A percentile compares a stretch with the other conserved stretches of the same genome.
These are phyloP conservation scores for Glyphotaelius pellucidus DNA, from an alignment of 2,888 invertebrate genomes.

Conservation along the genomic window DNA sequence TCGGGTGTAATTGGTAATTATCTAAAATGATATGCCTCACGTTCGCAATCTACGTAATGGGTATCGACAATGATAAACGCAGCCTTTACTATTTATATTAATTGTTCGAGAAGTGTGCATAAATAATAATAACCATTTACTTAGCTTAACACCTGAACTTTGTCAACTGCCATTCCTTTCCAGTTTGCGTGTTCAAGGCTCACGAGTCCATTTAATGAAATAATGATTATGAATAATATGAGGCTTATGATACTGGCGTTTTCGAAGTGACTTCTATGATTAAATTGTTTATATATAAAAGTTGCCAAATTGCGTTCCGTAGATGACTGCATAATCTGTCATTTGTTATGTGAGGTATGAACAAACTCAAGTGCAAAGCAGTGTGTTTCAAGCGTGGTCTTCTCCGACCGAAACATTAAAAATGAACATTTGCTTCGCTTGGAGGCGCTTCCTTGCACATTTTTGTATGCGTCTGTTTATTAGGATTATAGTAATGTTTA, in stretches of 20 bases:
- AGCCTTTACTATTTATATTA: not conserved
- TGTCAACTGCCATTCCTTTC: conserved; percentile 21
- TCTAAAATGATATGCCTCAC: not conserved
- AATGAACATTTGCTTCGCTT: too few relatives aligned
- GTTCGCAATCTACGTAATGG: not conserved
- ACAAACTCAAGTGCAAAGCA: not conserved
- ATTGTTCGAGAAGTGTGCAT: not conserved
- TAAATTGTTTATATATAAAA: not conserved
- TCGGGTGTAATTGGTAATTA: not conserved
- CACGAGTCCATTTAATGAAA: conserved; percentile 28
- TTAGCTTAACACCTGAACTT: conserved; percentile 17
- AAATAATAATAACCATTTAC: not conserved
- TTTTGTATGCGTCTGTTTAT: too few relatives aligned
- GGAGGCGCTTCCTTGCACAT: too few relatives aligned
- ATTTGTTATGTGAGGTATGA: not conserved
- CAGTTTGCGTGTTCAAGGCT: conserved; percentile 23
- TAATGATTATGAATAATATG: not conserved
- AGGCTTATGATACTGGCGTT: conserved; percentile 3
- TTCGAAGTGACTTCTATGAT: not conserved
- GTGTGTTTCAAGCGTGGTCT: too few relatives aligned
- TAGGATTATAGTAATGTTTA: too few relatives aligned
- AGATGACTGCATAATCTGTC: not conserved
- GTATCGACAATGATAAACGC: not conserved
- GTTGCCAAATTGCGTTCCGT: not conserved
- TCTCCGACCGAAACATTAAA: too few relatives aligned